phyloP scores from a whole-genome alignment of 2,888 invertebrate species.

The Dynastes tityus region DNA sequence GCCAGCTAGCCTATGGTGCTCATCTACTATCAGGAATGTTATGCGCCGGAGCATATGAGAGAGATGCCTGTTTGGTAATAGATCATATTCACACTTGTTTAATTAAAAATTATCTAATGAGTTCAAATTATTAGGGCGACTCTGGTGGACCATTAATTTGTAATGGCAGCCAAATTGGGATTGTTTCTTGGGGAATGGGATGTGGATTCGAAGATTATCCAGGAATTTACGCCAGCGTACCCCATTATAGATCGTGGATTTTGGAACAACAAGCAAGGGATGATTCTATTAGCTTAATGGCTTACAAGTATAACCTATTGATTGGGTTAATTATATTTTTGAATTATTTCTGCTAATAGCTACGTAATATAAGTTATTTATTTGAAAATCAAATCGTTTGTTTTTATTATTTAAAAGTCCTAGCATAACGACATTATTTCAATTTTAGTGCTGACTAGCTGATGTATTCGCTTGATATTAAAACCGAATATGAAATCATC shows the following conservation, averaged over 20 bases:
- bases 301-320: neutral
- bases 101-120: too few relatives aligned
- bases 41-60: conserved; percentile 53
- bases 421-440: too few relatives aligned
- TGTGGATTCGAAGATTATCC: conserved; percentile 59
- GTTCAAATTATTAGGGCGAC: conserved; percentile 56
- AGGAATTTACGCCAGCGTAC: conserved; percentile 60
- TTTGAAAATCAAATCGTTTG: too few relatives aligned
- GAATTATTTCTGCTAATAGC: too few relatives aligned
- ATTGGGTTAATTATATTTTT: neutral
- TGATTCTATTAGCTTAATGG: neutral
- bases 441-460: too few relatives aligned
- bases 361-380: too few relatives aligned
- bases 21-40: conserved; percentile 50
- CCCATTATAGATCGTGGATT: conserved; percentile 55
- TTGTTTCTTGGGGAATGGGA: conserved; percentile 60
- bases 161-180: conserved; percentile 53
- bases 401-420: too few relatives aligned
- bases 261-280: conserved; percentile 36
- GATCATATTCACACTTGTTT: neutral
- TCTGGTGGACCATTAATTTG: conserved; percentile 60
- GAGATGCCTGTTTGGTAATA: conserved; percentile 53
- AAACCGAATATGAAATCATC: too few relatives aligned
- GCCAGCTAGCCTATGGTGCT: conserved; percentile 29
- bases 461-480: too few relatives aligned